Percentiles rank a stretch among this genome's conserved stretches.
These are phyloP conservation scores for Leiothrix lutea DNA, from an alignment of 2,113 vertebrate genomes.

Conservation along the genomic window DNA sequence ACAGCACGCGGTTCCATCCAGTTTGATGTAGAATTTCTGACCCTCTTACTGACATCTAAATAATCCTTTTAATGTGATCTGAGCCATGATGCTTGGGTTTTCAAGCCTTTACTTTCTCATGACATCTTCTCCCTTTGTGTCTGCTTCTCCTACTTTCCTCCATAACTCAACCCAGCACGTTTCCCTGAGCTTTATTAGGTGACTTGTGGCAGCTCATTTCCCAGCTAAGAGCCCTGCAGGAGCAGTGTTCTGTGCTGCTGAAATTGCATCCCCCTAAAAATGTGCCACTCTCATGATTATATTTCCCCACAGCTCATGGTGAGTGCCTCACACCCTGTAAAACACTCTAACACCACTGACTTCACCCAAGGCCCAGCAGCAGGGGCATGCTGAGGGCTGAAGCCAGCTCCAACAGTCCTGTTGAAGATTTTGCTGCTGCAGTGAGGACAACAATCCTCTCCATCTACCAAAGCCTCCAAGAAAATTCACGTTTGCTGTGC, in stretches of 20 bases:
- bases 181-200: not conserved
- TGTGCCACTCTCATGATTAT: not conserved
- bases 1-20: not conserved
- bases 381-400: rapidly evolving
- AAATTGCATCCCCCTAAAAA: conserved; percentile 3
- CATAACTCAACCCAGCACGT: not conserved
- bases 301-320: not conserved
- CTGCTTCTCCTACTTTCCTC: not conserved
- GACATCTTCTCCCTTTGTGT: not conserved
- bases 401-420: not conserved
- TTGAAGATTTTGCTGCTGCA: not conserved
- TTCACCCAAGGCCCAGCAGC: not conserved
- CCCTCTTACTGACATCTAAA: not conserved
- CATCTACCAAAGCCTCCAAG: not conserved
- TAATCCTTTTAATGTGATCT: not conserved
- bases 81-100: not conserved
- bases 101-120: not conserved
- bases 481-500: not conserved
- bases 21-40: not conserved
- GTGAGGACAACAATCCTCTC: not conserved
- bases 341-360: rapidly evolving
- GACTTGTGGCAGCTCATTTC: conserved; percentile 6
- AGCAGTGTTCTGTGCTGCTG: not conserved
- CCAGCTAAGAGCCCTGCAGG: not conserved
- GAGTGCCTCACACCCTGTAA: not conserved